Evolutionary conservation across 2,797 vertebrate species (phyloP).

Genomic region (Rallus crepitans): DNA sequence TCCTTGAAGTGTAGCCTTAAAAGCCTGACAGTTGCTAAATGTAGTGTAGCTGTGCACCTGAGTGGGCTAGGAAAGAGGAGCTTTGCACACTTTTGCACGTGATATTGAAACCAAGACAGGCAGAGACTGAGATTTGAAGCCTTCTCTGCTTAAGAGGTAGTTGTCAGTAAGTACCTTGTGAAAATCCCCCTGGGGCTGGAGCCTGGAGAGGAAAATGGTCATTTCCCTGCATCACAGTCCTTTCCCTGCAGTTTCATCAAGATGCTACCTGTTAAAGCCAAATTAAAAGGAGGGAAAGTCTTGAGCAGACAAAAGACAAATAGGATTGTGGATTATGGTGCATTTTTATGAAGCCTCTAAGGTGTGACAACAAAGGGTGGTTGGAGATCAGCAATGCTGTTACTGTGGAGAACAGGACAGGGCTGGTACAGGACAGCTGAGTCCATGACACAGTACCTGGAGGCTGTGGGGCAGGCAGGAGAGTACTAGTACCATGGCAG

Average conservation of each 20-base stretch:
- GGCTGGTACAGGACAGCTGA: background rate
- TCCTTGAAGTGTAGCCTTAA: background rate
- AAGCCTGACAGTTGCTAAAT: background rate
- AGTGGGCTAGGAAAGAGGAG: background rate
- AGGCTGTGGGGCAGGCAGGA: background rate
- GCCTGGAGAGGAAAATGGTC: background rate
- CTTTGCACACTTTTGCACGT: background rate
- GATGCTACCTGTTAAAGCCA: background rate
- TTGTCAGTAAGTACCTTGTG: background rate
- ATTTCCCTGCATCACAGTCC: background rate
- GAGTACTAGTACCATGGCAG: background rate
- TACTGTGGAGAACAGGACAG: background rate
- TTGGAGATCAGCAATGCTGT: background rate
- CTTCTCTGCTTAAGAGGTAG: background rate
- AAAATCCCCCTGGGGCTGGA: background rate
- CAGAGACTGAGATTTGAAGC: background rate
- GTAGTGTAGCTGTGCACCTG: background rate
- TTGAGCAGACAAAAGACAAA: background rate
- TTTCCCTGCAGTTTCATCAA: background rate
- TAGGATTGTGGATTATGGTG: background rate
- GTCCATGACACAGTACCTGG: background rate
- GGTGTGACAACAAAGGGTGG: background rate
- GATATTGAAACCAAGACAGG: background rate
- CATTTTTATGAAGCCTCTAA: background rate
- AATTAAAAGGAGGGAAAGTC: background rate